These are phyloP conservation scores for Sylvietta virens DNA, from an alignment of 2,113 vertebrate genomes.

Conservation along the genomic window DNA sequence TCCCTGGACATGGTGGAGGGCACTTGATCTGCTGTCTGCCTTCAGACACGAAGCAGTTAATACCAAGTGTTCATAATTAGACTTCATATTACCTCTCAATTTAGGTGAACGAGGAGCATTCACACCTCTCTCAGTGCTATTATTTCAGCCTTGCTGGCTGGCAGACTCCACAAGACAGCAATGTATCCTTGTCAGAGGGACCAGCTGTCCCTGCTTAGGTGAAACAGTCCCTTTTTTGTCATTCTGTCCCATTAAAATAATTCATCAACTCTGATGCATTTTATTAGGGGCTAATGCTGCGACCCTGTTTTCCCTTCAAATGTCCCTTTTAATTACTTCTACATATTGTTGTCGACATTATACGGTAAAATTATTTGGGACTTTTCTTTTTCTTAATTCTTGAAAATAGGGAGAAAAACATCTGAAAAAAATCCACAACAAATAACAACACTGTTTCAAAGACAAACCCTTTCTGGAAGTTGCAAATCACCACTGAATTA, in stretches of 20 bases:
- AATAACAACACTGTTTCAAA: neutral
- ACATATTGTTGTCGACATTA: neutral
- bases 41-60: conserved; percentile 51
- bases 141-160: conserved; percentile 57
- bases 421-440: neutral
- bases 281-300: conserved; percentile 38
- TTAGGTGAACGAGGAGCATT: conserved; percentile 49
- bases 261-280: conserved; percentile 42
- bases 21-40: neutral
- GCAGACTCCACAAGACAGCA: conserved; percentile 55
- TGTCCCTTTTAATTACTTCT: conserved; percentile 25
- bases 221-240: conserved; percentile 64
- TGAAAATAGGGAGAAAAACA: neutral
- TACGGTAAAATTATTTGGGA: neutral
- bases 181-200: conserved; percentile 65
- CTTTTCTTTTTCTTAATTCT: neutral
- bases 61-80: conserved; percentile 44
- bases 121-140: conserved; percentile 48
- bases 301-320: conserved; percentile 46
- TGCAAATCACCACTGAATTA: neutral
- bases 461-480: neutral
- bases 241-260: conserved; percentile 64
- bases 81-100: conserved; percentile 55
- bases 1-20: neutral
- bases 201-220: conserved; percentile 65